Conservation (phyloP, 2,113 vertebrate species). For the Misgurnus mizolepis region DNA sequence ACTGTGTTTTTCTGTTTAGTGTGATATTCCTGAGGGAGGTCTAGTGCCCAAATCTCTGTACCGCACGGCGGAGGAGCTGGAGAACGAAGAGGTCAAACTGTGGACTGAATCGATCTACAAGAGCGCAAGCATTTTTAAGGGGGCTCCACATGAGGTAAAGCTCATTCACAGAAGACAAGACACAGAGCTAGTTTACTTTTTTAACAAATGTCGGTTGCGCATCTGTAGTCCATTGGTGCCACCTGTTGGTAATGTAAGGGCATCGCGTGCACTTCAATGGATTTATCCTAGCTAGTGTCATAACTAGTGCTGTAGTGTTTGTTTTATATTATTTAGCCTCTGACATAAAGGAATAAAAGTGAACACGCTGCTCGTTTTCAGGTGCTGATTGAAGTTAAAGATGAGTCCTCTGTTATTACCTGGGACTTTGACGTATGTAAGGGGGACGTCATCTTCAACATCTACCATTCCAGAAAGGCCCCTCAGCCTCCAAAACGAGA, state of each 20-base stretch:
- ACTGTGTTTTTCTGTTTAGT: constrained; percentile 68
- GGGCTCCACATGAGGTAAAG: constrained; percentile 89
- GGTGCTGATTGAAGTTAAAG: constrained; percentile 90
- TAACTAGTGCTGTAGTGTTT: too few relatives aligned
- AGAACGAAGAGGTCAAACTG: constrained; percentile 87
- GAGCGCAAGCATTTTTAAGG: constrained; percentile 92
- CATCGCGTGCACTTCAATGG: background rate
- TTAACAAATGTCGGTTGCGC: background rate
- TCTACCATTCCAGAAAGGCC: constrained; percentile 89
- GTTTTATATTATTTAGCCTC: too few relatives aligned
- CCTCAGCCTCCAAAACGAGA: constrained; percentile 88
- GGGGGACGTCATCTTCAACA: constrained; percentile 91
- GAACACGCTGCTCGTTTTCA: constrained; percentile 55
- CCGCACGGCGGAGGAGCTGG: constrained; percentile 88
- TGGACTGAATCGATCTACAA: constrained; percentile 96
- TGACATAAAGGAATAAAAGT: too few relatives aligned
- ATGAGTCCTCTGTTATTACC: constrained; percentile 91
- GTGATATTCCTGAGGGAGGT: constrained; percentile 92
- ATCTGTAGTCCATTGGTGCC: constrained; percentile 6
- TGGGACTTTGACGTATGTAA: constrained; percentile 98
- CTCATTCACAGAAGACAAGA: background rate
- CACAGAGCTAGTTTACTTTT: background rate
- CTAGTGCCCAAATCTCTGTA: constrained; percentile 93
- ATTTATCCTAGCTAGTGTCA: background rate
- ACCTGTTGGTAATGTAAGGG: constrained; percentile 20